phyloP scores from a whole-genome alignment of 2,888 invertebrate species.

The Deilephila elpenor region DNA sequence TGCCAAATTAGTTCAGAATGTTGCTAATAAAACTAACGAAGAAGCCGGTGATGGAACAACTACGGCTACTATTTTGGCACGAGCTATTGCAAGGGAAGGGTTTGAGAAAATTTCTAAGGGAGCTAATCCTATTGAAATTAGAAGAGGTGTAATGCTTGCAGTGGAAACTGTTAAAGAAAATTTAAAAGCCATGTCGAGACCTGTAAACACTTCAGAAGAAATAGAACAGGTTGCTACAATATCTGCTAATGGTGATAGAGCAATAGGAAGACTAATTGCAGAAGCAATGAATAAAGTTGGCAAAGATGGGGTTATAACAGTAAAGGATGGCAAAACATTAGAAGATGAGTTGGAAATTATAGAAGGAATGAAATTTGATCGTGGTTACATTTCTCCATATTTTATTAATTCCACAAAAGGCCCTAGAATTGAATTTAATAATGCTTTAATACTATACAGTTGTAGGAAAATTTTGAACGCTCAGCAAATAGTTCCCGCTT shows the following conservation, averaged over 20 bases:
- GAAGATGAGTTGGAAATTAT: constrained; percentile 96
- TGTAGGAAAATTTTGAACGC: constrained; percentile 99
- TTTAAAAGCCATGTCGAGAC: constrained; percentile 93
- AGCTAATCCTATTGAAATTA: constrained; percentile 97
- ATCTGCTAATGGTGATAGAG: constrained; percentile 97
- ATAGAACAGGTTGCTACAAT: constrained; percentile 99
- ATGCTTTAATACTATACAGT: constrained; percentile 95
- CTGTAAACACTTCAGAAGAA: constrained; percentile 97
- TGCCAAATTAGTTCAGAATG: constrained; percentile 98
- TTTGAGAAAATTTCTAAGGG: constrained; percentile 98
- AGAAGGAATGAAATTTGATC: constrained; percentile 99
- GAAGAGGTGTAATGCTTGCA: constrained; percentile 96
- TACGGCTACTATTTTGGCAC: constrained; percentile 97
- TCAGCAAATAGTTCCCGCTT: constrained; percentile 96
- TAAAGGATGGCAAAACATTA: constrained; percentile 99
- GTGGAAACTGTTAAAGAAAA: constrained; percentile 95
- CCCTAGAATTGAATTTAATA: constrained; percentile 98
- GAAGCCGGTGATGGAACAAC: constrained; percentile 99
- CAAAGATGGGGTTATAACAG: constrained; percentile 98
- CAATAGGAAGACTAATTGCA: constrained; percentile 96
- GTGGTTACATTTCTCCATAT: constrained; percentile 99
- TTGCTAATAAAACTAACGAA: constrained; percentile 99
- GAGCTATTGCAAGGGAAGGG: constrained; percentile 99
- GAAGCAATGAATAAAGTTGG: constrained; percentile 98
- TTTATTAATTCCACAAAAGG: constrained; percentile 99